Percentiles rank a stretch among this genome's conserved stretches.
phyloP scores from a whole-genome alignment of 2,888 invertebrate genomes.

The Atherix ibis region DNA sequence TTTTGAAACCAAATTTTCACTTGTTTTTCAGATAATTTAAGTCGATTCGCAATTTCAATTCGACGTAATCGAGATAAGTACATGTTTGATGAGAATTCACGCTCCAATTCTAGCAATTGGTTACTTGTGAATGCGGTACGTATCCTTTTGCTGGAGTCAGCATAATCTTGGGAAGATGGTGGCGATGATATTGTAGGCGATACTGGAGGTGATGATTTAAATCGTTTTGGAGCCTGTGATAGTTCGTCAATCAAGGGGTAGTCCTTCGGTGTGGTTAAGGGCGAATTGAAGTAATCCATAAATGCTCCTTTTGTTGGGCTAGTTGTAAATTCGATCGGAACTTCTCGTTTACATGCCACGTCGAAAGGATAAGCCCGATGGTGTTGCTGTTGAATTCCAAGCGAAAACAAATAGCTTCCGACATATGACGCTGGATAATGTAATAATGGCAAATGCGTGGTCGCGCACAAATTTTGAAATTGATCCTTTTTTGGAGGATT shows the following conservation, averaged over 20 bases:
- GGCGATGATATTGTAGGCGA: slow-evolving; percentile 13
- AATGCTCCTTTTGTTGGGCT: no score
- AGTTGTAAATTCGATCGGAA: slow-evolving; percentile 13
- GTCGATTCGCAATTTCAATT: slow-evolving; percentile 82
- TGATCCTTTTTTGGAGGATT: slow-evolving; percentile 34
- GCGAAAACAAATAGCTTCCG: slow-evolving; percentile 44
- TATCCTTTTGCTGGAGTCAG: slow-evolving; percentile 69
- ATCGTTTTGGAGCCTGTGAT: slow-evolving; percentile 17
- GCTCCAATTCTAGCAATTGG: slow-evolving; percentile 70
- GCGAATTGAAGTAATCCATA: slow-evolving; percentile 24
- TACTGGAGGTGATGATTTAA: slow-evolving; percentile 25
- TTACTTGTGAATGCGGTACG: slow-evolving; percentile 88
- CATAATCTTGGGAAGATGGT: slow-evolving; percentile 30
- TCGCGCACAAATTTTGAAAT: slow-evolving; percentile 12
- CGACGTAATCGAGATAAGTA: slow-evolving; percentile 75
- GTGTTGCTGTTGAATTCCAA: slow-evolving; percentile 44
- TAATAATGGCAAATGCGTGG: slow-evolving; percentile 31
- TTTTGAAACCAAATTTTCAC: slow-evolving; percentile 95
- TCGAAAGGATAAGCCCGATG: slow-evolving; percentile 25
- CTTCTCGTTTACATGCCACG: no score
- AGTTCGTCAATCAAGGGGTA: slow-evolving; percentile 6
- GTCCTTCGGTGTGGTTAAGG: slow-evolving; percentile 21
- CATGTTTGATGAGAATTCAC: slow-evolving; percentile 81
- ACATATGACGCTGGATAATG: slow-evolving; percentile 50
- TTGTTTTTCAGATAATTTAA: slow-evolving; percentile 83